Base-by-base conservation (phyloP, 2,113 vertebrate species). In the Nerophis ophidion region DNA sequence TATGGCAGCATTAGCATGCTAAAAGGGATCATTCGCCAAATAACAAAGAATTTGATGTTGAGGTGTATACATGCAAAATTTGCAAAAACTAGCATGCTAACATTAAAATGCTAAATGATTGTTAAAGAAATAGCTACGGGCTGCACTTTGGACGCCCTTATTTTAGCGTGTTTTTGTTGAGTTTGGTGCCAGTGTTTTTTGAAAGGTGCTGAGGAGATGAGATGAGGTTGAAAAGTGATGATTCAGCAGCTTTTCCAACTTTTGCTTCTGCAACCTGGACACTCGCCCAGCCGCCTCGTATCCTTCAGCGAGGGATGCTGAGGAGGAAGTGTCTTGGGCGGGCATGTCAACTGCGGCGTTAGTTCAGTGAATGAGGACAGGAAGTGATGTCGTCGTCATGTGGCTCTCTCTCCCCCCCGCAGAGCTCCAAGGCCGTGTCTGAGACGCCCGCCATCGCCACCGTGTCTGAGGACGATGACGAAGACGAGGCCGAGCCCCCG, bases 381-480 rank as follows among this genome's bases (percentile, higher is more conserved):
- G 35, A 55, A 55, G 52, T 71, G 70, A 63, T 63, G 69, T 83
- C 79, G 71, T 68, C 71, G 81, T 17, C 50, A 73, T 38, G 70
- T 26, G 57, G 63, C 69, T 48, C 76, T 79, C 63, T 74, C 57
- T 67, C 62, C 16, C 63, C 17, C 68, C 33, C 67, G 66, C 87
- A 97, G 94, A 93, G 90, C 57, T 90, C 93, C 63, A 98, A 96
- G 81, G 79, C 92, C 0, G 91, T 97, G 49, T 96, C 93, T 0
- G 96, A 97, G 89, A 91, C 90, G 0, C 93, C 93, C 0, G 92
- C 92, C 6, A 93, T 97, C 34, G 91, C 91, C 13, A 92, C 93
- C 0, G 93, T 98, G n/a, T 97, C 94, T 1, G 96, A 97, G 63
- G 91, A 92, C 10, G 91, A 92, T 61, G 94, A 97, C 0, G 94